Base-by-base conservation (phyloP, 2,113 vertebrate species). In the Tinamus guttatus region DNA sequence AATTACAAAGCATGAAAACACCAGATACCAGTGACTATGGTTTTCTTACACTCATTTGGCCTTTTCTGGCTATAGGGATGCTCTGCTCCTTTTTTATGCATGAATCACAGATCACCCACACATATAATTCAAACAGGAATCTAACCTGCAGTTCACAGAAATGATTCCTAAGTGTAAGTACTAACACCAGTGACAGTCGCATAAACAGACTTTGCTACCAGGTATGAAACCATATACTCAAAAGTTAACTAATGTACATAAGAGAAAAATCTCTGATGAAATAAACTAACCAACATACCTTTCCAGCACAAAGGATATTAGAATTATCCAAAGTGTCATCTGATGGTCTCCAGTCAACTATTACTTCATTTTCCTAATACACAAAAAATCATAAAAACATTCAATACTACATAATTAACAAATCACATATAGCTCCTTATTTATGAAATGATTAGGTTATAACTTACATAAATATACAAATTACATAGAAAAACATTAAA, bases 271-370 rank as follows among this genome's bases (percentile, higher is more conserved):
- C 38, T 49, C 67, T 38, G 13, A 24, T 65, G 36, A 89, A 89
- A 74, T 6, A 34, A 96, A 83, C 8, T 40, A 93, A 64, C 8
- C 68, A 91, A 75, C 96, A 84, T 97, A 99, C 99, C 99, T 99
- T 99, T 97, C 98, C 98, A 95, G 99, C 99, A 98, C 98, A 99
- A 30, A 99, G 98, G 95, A 99, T 99, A 97, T 98, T 99, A 79
- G 99, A 99, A 67, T 98, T 98, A 97, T 99, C 99, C 49, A 99
- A 98, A 4, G 98, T 97, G 67, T 99, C 99, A 94, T 99, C 99
- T 96, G 99, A 25, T 21, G 99, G 99, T 92, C 98, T 98, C 98
- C 98, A 99, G 85, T 99, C 99, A 94, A 99, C 98, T 54, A 98
- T 64, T 74, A 98, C 96, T 96, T 99, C 99, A 67, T 98, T 98